Evolutionary conservation across 2,888 invertebrate species (phyloP).

Genomic region (Leptinotarsa rubiginosa): DNA sequence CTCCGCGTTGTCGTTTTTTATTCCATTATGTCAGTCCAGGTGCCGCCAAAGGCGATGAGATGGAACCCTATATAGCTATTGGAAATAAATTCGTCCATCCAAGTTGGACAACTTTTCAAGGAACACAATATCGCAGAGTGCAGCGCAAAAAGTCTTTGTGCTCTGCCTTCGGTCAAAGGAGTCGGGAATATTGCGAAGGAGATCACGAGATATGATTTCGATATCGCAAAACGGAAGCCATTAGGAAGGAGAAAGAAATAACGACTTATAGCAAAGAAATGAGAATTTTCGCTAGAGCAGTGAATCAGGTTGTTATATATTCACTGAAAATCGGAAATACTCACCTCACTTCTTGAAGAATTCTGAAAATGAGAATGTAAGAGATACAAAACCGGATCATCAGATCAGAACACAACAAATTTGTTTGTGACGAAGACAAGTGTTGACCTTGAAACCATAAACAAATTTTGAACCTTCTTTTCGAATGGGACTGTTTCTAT

Average conservation of each 20-base stretch:
- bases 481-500: no score
- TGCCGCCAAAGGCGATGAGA: constrained; percentile 46
- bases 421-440: no score
- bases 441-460: no score
- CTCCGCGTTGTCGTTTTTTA: constrained; percentile 21
- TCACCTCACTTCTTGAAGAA: no score
- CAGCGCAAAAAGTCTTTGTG: constrained; percentile 45
- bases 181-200: constrained; percentile 56
- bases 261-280: constrained; percentile 50
- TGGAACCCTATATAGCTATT: constrained; percentile 40
- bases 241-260: constrained; percentile 57
- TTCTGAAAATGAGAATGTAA: no score
- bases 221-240: constrained; percentile 55
- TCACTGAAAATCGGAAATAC: no score
- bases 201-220: constrained; percentile 60
- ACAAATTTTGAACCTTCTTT: no score
- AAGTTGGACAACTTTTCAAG: constrained; percentile 26
- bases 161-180: constrained; percentile 53
- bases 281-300: neutral
- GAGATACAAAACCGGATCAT: no score
- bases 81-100: constrained; percentile 43
- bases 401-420: no score
- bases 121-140: constrained; percentile 41
- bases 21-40: constrained; percentile 36
- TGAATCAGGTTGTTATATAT: no score